Evolutionary conservation across 2,797 vertebrate genomes (phyloP).

Genomic region (Erpetoichthys calabaricus): DNA sequence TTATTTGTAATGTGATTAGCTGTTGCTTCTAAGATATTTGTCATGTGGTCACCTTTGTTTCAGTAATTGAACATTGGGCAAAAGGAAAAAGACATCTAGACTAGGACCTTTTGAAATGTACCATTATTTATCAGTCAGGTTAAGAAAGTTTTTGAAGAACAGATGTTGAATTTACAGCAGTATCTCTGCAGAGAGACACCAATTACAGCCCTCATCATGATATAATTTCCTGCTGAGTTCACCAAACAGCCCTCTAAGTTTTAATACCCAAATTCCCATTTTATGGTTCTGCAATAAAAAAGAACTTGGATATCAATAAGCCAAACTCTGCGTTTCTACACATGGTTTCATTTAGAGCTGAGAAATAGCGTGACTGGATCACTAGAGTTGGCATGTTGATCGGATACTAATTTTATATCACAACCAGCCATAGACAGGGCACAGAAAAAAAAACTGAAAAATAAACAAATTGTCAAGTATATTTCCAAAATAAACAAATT

Average conservation of each 20-base stretch:
- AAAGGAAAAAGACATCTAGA: too few relatives aligned
- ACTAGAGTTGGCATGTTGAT: neutral
- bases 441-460: too few relatives aligned
- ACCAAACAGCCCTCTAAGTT: slow-evolving; percentile 19
- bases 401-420: slow-evolving; percentile 15
- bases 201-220: slow-evolving; percentile 35
- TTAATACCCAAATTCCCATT: slow-evolving; percentile 17
- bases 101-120: neutral
- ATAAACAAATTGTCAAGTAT: too few relatives aligned
- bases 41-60: too few relatives aligned
- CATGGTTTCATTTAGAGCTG: slow-evolving; percentile 55
- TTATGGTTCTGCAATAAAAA: slow-evolving; percentile 18
- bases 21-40: too few relatives aligned
- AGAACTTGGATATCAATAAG: slow-evolving; percentile 39
- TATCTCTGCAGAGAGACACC: slow-evolving; percentile 26
- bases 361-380: slow-evolving; percentile 15
- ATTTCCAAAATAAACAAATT: too few relatives aligned
- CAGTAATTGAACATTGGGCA: too few relatives aligned
- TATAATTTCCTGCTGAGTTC: slow-evolving; percentile 40
- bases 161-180: slow-evolving; percentile 19
- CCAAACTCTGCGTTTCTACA: slow-evolving; percentile 41
- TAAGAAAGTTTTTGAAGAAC: slow-evolving; percentile 18
- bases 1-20: neutral
- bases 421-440: slow-evolving; percentile 31
- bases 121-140: slow-evolving; percentile 13